phyloP scores from a whole-genome alignment of 2,113 vertebrate genomes.

The Sminthopsis crassicaudata region DNA sequence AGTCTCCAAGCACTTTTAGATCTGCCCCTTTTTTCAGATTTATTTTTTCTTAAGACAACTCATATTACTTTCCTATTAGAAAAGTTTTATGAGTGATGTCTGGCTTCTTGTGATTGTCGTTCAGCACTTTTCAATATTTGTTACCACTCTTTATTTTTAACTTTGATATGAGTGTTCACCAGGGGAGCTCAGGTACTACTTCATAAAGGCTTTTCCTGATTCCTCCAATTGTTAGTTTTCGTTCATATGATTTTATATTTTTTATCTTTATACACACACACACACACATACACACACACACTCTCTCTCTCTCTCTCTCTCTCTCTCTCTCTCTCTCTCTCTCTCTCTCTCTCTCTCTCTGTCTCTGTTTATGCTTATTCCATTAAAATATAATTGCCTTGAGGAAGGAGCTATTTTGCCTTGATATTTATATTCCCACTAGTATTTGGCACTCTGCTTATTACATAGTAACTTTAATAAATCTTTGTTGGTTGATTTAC shows the following conservation, averaged over 20 bases:
- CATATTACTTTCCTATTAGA: not conserved
- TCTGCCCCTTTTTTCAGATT: slow-evolving; percentile 40
- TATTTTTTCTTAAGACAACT: not conserved
- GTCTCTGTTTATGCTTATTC: not conserved
- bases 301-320: too few relatives aligned
- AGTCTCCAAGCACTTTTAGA: not conserved
- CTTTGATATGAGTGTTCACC: not conserved
- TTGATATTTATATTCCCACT: not conserved
- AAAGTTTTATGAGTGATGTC: not conserved
- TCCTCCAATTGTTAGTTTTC: not conserved
- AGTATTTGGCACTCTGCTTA: too few relatives aligned
- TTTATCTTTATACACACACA: too few relatives aligned
- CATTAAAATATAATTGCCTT: not conserved
- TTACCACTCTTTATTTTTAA: not conserved
- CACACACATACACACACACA: too few relatives aligned
- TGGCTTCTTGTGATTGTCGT: not conserved
- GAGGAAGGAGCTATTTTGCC: not conserved
- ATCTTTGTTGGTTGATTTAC: not conserved
- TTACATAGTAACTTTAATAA: not conserved
- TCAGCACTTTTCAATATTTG: not conserved
- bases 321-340: too few relatives aligned
- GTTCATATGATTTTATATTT: too few relatives aligned
- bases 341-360: too few relatives aligned
- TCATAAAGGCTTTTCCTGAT: not conserved
- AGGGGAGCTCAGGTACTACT: not conserved